Percentiles rank a stretch among this genome's conserved stretches.
These are phyloP conservation scores for Otocyon megalotis DNA, from an alignment of 2,113 vertebrate genomes.

Conservation along the genomic window DNA sequence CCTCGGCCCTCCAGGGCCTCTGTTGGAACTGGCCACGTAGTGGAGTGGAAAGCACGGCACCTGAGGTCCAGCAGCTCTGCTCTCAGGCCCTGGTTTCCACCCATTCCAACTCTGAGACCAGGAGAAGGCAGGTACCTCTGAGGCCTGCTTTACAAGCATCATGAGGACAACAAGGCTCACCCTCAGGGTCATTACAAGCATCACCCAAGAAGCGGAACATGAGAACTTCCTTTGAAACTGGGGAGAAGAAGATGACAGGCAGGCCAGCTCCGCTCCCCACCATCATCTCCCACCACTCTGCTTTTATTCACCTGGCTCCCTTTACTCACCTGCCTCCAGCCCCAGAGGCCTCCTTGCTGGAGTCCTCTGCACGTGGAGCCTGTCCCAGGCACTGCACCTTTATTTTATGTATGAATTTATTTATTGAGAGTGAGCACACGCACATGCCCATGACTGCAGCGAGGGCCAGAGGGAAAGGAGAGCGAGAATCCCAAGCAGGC, in stretches of 20 bases:
- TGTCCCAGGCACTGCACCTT: accelerated
- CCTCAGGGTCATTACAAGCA: no score
- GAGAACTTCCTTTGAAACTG: no score
- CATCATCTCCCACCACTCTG: no score
- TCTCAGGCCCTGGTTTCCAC: not conserved
- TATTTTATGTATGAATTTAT: not conserved
- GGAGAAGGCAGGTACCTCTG: not conserved
- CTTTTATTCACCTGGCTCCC: no score
- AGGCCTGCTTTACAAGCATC: not conserved
- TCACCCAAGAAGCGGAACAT: accelerated
- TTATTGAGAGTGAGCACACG: not conserved
- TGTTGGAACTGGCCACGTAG: not conserved
- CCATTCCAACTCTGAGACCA: not conserved
- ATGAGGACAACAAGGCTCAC: no score
- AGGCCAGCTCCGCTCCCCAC: not conserved
- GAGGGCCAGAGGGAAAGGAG: not conserved
- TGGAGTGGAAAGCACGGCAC: accelerated
- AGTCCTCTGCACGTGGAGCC: accelerated
- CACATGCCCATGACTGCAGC: not conserved
- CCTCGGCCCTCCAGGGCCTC: no score
- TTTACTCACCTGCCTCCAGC: not conserved
- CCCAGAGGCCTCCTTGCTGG: not conserved
- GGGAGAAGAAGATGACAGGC: not conserved
- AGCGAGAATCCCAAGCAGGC: not conserved
- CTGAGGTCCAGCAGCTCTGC: no score